Percentiles rank a stretch among this genome's conserved stretches.
These are phyloP conservation scores for Apis cerana DNA, from an alignment of 1,140 invertebrate species.

Conservation along the genomic window DNA sequence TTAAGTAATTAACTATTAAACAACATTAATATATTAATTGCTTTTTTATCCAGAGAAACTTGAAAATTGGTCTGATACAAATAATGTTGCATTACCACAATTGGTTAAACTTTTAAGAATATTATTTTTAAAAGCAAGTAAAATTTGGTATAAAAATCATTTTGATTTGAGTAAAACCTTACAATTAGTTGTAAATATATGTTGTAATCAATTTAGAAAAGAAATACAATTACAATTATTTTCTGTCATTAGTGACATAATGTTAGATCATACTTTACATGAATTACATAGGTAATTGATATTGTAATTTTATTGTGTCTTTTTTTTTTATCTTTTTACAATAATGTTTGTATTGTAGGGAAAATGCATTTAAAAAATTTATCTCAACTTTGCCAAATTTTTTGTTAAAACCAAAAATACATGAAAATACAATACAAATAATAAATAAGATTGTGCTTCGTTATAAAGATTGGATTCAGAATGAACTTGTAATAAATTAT, in stretches of 20 bases:
- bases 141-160: constrained; percentile 70
- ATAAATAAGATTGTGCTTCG: constrained; percentile 73
- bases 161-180: constrained; percentile 66
- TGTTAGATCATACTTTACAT: constrained; percentile 74
- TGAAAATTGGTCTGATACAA: constrained; percentile 61
- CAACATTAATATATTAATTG: constrained; percentile 25
- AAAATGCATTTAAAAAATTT: constrained; percentile 72
- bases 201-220: constrained; percentile 61
- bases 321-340: background rate
- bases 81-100: constrained; percentile 57
- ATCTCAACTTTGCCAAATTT: constrained; percentile 70
- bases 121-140: constrained; percentile 76
- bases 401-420: constrained; percentile 69
- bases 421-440: constrained; percentile 71
- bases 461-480: constrained; percentile 70
- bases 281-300: constrained; percentile 73
- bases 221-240: constrained; percentile 72
- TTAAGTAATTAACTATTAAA: background rate
- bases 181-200: constrained; percentile 58
- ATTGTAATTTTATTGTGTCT: background rate
- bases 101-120: constrained; percentile 74
- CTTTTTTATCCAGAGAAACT: constrained; percentile 65
- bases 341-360: constrained; percentile 56
- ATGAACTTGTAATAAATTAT: constrained; percentile 69
- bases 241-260: constrained; percentile 77